phyloP scores from a whole-genome alignment of 1,140 invertebrate species.

The Saccostrea glomerata region DNA sequence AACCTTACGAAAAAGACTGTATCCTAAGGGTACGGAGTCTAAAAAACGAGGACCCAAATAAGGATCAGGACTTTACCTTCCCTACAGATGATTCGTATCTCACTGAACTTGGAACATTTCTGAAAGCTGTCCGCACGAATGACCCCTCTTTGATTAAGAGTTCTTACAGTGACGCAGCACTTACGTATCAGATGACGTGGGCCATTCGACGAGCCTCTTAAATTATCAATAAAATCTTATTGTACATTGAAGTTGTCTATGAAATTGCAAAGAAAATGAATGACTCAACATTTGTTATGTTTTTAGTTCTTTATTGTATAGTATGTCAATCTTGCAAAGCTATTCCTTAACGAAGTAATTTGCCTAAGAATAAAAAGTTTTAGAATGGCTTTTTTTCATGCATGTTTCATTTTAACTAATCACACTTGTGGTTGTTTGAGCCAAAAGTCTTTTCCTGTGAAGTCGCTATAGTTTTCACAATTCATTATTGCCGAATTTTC shows the following conservation, averaged over 20 bases:
- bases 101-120: slow-evolving; percentile 49
- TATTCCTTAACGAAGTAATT: too few species aligned
- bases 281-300: too few species aligned
- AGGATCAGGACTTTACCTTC: slow-evolving; percentile 54
- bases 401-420: background rate
- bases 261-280: background rate
- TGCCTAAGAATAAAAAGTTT: too few species aligned
- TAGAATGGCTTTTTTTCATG: background rate
- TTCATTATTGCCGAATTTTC: slow-evolving; percentile 35
- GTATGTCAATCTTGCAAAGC: too few species aligned
- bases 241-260: background rate
- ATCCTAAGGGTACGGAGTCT: slow-evolving; percentile 52
- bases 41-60: slow-evolving; percentile 46
- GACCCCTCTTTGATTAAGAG: slow-evolving; percentile 49
- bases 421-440: slow-evolving; percentile 48
- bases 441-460: slow-evolving; percentile 51
- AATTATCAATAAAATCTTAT: background rate
- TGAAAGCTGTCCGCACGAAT: slow-evolving; percentile 46
- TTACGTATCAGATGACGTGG: slow-evolving; percentile 57
- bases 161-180: slow-evolving; percentile 54
- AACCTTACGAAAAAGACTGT: slow-evolving; percentile 53
- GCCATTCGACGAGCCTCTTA: slow-evolving; percentile 43
- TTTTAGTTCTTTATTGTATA: too few species aligned
- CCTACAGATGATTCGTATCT: slow-evolving; percentile 52
- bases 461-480: slow-evolving; percentile 45